Percentiles rank a stretch among this genome's conserved stretches.
Evolutionary conservation across 2,113 vertebrate genomes (phyloP).

Genomic region (Cepphus grylle): DNA sequence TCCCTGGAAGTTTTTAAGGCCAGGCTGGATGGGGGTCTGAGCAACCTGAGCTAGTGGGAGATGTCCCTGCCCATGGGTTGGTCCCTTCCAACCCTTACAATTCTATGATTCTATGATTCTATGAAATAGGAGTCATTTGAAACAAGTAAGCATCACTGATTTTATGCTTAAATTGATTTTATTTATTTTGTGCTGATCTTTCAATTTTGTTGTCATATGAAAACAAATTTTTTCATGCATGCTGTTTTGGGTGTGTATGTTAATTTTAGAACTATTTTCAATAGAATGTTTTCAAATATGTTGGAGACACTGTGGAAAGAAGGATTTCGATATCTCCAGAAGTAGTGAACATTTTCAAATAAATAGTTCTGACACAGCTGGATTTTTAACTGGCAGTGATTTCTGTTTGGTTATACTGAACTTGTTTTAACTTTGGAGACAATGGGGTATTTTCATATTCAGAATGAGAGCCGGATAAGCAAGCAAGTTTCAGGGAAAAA

Average conservation of each 20-base stretch:
- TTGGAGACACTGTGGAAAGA: not conserved
- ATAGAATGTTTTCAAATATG: not conserved
- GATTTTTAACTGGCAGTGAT: not conserved
- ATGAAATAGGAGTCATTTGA: not conserved
- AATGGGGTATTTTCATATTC: not conserved
- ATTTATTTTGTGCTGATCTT: not conserved
- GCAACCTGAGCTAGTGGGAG: too few species aligned
- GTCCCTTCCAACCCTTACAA: too few species aligned
- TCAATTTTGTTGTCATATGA: not conserved
- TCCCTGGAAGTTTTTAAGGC: too few species aligned
- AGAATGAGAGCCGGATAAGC: not conserved
- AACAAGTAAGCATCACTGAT: not conserved
- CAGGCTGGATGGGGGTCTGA: too few species aligned
- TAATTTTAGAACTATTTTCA: not conserved
- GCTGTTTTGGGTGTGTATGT: not conserved
- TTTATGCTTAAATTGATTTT: not conserved
- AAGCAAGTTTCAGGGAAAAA: not conserved
- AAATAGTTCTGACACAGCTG: not conserved
- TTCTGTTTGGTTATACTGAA: not conserved
- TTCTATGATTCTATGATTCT: too few species aligned
- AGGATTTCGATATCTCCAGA: not conserved
- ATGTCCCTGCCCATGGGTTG: too few species aligned
- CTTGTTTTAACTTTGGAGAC: not conserved
- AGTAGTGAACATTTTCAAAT: not conserved
- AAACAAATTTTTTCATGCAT: not conserved